Percentiles rank a stretch among this genome's conserved stretches.
Evolutionary conservation across 2,888 invertebrate species (phyloP).

Genomic region (Phytoseiulus persimilis): DNA sequence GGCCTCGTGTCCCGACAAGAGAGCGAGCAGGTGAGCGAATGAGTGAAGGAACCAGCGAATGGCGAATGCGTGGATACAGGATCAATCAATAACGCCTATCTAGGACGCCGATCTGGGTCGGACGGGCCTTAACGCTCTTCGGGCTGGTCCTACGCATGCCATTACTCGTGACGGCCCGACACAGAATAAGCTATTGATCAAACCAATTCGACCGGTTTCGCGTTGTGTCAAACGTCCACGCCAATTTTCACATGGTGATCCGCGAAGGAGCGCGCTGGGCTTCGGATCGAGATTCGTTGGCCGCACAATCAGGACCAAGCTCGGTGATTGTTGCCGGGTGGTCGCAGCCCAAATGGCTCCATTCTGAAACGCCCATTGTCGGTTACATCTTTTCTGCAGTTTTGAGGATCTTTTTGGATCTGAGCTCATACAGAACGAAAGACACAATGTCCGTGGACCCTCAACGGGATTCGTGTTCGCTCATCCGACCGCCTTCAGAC

Average conservation of each 20-base stretch:
- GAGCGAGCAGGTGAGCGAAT: not conserved
- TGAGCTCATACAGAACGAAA: too few species aligned
- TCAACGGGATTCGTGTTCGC: not conserved
- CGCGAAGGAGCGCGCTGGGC: not conserved
- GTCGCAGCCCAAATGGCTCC: too few species aligned
- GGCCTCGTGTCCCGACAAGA: not conserved
- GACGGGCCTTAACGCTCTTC: not conserved
- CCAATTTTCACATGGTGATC: not conserved
- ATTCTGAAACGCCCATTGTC: too few species aligned
- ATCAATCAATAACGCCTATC: slow-evolving; percentile 5
- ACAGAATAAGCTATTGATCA: not conserved
- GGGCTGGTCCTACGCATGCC: not conserved
- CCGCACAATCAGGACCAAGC: too few species aligned
- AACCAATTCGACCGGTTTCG: not conserved
- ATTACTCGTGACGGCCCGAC: not conserved
- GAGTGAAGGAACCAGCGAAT: not conserved
- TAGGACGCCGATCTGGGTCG: not conserved
- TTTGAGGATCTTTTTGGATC: too few species aligned
- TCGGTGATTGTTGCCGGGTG: too few species aligned
- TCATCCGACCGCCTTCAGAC: not conserved
- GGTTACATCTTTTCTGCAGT: too few species aligned
- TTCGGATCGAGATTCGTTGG: too few species aligned
- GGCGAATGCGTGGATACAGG: not conserved
- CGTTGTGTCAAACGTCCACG: not conserved
- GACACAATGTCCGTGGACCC: not conserved